Base-by-base conservation (phyloP, 2,113 vertebrate species). In the Ciconia stormi region DNA sequence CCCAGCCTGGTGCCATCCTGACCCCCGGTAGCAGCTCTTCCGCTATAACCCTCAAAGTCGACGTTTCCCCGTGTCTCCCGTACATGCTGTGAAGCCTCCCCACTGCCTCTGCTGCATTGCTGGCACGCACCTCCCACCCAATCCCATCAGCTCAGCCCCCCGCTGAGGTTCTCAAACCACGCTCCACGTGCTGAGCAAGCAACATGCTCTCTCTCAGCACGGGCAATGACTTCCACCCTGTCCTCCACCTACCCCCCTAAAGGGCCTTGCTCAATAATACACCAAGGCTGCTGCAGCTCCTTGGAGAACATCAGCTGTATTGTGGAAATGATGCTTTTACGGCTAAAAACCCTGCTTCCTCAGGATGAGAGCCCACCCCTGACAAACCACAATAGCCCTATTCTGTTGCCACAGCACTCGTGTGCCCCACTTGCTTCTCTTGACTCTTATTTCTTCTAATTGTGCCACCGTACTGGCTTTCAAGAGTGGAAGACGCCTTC, bases 21-120 rank as follows among this genome's bases (percentile, higher is more conserved):
- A 42, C 36, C 26, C 56, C 50, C 47, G 36, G 73, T 50, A 50
- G 73, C 58, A 82, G 52, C 36, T 79, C 34, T 67, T 55, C 18
- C 38, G 6, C 40, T 63, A 1, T 1, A 61, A 40, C 16, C 61
- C 66, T 67, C 12, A 34, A 18, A 3, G 9, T 3, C 50, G 87
- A 14, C 59, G 11, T 15, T 29, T 32, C 32, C 62, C 36, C 3
- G 4, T 9, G 16, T 16, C 20, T 50, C 36, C 19, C 2, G 4
- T 2, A 17, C 0, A 4, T 5, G 66, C 49, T 38, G 27, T 2
- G 2, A 32, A 34, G 23, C 19, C 44, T 76, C 72, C 25, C 19
- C 29, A 8, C 19, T 5, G 52, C 26, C 26, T 36, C n/a, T 27
- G 56, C 79, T 3, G 2, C 42, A 1, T 13, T 49, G 62, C 11